Percentiles rank a stretch among this genome's conserved stretches.
Evolutionary conservation across 1,140 invertebrate species (phyloP).

Genomic region (Ericerus pela): DNA sequence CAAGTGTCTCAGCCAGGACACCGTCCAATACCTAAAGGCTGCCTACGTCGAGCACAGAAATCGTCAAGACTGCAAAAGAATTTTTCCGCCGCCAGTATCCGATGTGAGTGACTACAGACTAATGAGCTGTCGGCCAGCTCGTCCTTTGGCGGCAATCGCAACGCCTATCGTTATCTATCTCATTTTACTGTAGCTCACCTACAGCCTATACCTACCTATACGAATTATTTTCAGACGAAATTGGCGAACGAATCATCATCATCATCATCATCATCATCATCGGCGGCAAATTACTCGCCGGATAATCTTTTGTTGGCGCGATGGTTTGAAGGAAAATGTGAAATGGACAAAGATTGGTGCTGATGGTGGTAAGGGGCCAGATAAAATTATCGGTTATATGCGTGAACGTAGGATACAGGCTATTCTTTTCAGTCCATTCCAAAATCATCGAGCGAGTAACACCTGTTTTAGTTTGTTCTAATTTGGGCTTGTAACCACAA

Average conservation of each 20-base stretch:
- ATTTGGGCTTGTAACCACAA: no score
- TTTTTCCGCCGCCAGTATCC: conserved; percentile 62
- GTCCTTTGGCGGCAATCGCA: not conserved
- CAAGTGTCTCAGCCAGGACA: conserved; percentile 51
- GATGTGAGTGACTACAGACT: conserved; percentile 41
- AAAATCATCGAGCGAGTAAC: no score
- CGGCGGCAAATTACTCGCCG: conserved; percentile 35
- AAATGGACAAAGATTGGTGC: conserved; percentile 55
- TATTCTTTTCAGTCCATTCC: no score
- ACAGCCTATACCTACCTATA: conserved; percentile 9
- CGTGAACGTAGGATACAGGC: no score
- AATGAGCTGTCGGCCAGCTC: not conserved
- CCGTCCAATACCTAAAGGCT: conserved; percentile 40
- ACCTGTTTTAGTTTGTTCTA: no score
- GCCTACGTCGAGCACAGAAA: conserved; percentile 67
- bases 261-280: conserved; percentile 26
- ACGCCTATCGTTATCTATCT: not conserved
- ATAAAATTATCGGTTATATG: no score
- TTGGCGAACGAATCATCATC: conserved; percentile 13
- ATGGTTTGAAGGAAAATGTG: conserved; percentile 75
- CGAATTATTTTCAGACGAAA: conserved; percentile 14
- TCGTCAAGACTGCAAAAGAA: conserved; percentile 56
- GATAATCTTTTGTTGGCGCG: conserved; percentile 51
- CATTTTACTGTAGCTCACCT: conserved; percentile 6
- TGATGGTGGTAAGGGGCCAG: no score